phyloP scores from a whole-genome alignment of 2,888 invertebrate species.

The Artemia sinica region DNA sequence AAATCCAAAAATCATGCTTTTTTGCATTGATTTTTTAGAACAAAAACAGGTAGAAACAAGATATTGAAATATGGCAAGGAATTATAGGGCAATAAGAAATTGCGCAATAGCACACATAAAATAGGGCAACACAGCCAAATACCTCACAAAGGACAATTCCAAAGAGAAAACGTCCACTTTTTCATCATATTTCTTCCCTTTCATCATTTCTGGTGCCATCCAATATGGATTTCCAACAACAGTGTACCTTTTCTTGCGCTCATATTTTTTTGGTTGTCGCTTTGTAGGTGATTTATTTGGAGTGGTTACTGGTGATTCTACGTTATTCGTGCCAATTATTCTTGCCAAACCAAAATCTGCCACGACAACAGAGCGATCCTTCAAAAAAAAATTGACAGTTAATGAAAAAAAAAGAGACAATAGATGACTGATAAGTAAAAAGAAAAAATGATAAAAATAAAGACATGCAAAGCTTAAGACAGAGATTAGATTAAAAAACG shows the following conservation, averaged over 20 bases:
- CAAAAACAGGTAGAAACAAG: neutral
- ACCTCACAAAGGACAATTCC: slow-evolving; percentile 89
- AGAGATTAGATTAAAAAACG: no score
- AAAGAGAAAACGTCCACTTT: slow-evolving; percentile 92
- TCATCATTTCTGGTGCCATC: slow-evolving; percentile 99
- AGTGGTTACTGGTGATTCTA: neutral
- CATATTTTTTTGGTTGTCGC: slow-evolving; percentile 38
- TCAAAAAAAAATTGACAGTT: slow-evolving; percentile 25
- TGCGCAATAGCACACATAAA: neutral
- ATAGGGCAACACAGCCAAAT: slow-evolving; percentile 25
- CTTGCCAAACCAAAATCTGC: slow-evolving; percentile 88
- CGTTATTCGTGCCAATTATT: slow-evolving; percentile 29
- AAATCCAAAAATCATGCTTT: neutral
- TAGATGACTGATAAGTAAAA: no score
- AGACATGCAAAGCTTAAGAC: no score
- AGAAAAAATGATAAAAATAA: no score
- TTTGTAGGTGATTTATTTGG: slow-evolving; percentile 23
- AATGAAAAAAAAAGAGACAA: no score
- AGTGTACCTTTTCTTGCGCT: slow-evolving; percentile 71
- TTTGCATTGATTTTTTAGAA: neutral
- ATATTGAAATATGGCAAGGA: neutral
- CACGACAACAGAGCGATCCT: slow-evolving; percentile 78
- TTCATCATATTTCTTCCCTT: slow-evolving; percentile 83
- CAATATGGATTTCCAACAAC: slow-evolving; percentile 94
- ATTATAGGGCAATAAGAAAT: slow-evolving; percentile 29